Percentiles rank a stretch among this genome's conserved stretches.
phyloP scores from a whole-genome alignment of 2,888 invertebrate species.

The Troglohyphantes excavatus region DNA sequence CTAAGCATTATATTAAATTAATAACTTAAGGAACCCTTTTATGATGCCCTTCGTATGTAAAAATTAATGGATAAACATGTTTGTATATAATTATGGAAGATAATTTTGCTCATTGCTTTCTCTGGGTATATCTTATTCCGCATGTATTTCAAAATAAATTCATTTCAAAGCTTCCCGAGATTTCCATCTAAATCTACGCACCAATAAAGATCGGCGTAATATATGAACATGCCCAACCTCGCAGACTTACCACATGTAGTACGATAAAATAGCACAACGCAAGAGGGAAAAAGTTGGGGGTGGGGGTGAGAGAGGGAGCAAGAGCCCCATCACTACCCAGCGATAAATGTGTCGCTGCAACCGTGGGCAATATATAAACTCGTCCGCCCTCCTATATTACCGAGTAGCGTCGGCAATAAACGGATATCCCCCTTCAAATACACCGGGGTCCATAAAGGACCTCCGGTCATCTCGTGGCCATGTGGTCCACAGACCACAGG shows the following conservation, averaged over 20 bases:
- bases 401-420: slow-evolving; percentile 65
- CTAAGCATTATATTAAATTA: too few relatives aligned
- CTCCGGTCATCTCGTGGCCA: slow-evolving; percentile 71
- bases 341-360: slow-evolving; percentile 66
- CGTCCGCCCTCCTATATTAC: slow-evolving; percentile 28
- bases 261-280: neutral
- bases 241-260: neutral
- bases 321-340: neutral
- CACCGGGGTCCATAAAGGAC: slow-evolving; percentile 45
- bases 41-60: too few relatives aligned
- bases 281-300: slow-evolving; percentile 22
- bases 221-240: slow-evolving; percentile 31
- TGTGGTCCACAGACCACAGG: slow-evolving; percentile 60
- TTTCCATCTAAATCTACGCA: too few relatives aligned
- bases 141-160: neutral
- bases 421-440: slow-evolving; percentile 25
- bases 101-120: too few relatives aligned
- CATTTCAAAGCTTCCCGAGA: too few relatives aligned
- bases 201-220: slow-evolving; percentile 27
- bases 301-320: slow-evolving; percentile 2
- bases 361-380: slow-evolving; percentile 68
- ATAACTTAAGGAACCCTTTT: too few relatives aligned
- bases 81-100: too few relatives aligned
- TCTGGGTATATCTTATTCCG: too few relatives aligned
- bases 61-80: too few relatives aligned